phyloP scores from a whole-genome alignment of 2,888 invertebrate genomes.

The Macrosiphum euphorbiae region DNA sequence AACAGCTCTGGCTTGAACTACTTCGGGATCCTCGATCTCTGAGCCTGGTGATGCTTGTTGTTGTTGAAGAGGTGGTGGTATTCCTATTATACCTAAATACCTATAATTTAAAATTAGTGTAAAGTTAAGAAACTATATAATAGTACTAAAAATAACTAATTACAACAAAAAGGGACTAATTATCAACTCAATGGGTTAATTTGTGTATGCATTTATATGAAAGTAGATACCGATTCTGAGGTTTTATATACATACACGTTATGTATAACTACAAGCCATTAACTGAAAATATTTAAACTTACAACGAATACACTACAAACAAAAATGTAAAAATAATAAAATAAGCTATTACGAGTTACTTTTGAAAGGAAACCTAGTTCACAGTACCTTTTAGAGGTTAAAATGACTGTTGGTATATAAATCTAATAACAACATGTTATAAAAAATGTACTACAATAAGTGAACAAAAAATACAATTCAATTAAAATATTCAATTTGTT shows the following conservation, averaged over 20 bases:
- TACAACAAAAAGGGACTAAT: background rate
- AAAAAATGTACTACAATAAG: conserved; percentile 4
- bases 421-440: background rate
- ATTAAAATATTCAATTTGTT: background rate
- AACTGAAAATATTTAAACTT: conserved; percentile 10
- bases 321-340: background rate
- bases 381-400: background rate
- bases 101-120: conserved; percentile 66
- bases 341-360: conserved; percentile 19
- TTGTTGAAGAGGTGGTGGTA: conserved; percentile 68
- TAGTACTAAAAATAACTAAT: background rate
- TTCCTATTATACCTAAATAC: conserved; percentile 70
- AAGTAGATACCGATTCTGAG: background rate
- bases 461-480: background rate
- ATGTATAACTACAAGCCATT: conserved; percentile 44
- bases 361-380: background rate
- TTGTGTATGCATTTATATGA: background rate
- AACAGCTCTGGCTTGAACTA: conserved; percentile 68
- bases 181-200: conserved; percentile 32
- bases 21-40: conserved; percentile 67
- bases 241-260: conserved; percentile 12
- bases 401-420: background rate
- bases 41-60: conserved; percentile 66
- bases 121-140: background rate
- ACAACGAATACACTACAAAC: conserved; percentile 22